phyloP scores from a whole-genome alignment of 1,140 invertebrate genomes.

The Paraescarpia echinospica region DNA sequence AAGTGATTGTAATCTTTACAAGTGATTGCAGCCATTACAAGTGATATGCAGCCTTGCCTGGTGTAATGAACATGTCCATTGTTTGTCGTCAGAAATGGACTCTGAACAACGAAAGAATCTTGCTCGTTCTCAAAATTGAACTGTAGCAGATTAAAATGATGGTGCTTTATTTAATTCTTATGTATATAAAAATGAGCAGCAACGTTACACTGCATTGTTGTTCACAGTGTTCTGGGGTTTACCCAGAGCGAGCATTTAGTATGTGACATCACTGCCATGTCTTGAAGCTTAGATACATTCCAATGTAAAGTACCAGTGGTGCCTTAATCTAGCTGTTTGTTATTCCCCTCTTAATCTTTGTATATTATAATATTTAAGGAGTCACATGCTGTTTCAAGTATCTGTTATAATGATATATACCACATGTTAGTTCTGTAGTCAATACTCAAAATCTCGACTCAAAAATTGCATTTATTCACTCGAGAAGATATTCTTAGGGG shows the following conservation, averaged over 20 bases:
- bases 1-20: too few relatives aligned
- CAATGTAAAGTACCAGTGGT: background rate
- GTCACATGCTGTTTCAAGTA: background rate
- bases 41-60: background rate
- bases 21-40: background rate
- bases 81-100: background rate
- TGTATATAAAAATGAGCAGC: background rate
- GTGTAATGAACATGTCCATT: background rate
- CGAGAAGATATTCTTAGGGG: background rate
- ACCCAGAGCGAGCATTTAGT: background rate
- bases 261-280: background rate
- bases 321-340: background rate
- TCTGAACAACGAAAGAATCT: background rate
- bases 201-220: background rate
- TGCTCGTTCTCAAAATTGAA: background rate
- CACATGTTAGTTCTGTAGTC: background rate
- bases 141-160: background rate
- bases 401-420: background rate
- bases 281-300: background rate
- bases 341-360: background rate
- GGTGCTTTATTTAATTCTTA: background rate
- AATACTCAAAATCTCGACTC: background rate
- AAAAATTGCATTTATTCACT: background rate
- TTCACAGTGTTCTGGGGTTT: background rate
- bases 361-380: background rate